These are phyloP conservation scores for Priocnemis perturbator DNA, from an alignment of 2,888 invertebrate genomes.

Conservation along the genomic window DNA sequence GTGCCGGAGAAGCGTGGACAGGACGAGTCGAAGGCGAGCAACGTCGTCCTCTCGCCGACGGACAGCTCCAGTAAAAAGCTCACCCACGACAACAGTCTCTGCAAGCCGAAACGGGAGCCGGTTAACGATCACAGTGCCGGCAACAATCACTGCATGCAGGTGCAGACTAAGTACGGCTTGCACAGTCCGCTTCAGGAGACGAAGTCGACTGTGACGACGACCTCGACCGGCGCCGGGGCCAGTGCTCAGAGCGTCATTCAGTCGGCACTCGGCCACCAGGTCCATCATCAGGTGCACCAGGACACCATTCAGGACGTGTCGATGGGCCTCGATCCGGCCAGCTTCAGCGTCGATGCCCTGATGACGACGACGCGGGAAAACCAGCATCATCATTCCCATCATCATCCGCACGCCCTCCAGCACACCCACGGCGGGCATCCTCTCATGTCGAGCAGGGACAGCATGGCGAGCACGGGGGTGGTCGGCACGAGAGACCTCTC, in stretches of 20 bases:
- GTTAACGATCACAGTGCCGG: constrained; percentile 76
- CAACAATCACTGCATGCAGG: constrained; percentile 75
- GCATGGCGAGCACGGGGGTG: constrained; percentile 32
- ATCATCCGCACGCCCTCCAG: constrained; percentile 59
- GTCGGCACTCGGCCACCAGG: constrained; percentile 63
- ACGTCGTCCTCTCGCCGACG: constrained; percentile 74
- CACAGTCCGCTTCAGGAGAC: constrained; percentile 76
- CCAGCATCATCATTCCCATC: constrained; percentile 54
- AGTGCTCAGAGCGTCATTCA: constrained; percentile 68
- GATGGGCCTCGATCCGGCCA: constrained; percentile 74
- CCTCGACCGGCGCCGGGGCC: constrained; percentile 37
- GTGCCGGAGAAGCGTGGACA: constrained; percentile 65
- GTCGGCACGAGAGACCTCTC: constrained; percentile 52
- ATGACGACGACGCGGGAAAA: constrained; percentile 76
- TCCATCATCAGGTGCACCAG: constrained; percentile 64
- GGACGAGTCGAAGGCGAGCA: constrained; percentile 73
- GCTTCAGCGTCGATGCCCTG: constrained; percentile 80
- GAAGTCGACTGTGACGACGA: constrained; percentile 62
- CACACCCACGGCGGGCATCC: constrained; percentile 63
- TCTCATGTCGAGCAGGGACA: constrained; percentile 60
- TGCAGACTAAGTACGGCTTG: constrained; percentile 58
- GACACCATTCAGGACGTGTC: constrained; percentile 69
- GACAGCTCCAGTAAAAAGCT: constrained; percentile 3
- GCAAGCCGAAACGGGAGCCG: constrained; percentile 85
- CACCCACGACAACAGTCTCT: constrained; percentile 60